Conservation (phyloP, 2,888 invertebrate species). For the Sesia apiformis region DNA sequence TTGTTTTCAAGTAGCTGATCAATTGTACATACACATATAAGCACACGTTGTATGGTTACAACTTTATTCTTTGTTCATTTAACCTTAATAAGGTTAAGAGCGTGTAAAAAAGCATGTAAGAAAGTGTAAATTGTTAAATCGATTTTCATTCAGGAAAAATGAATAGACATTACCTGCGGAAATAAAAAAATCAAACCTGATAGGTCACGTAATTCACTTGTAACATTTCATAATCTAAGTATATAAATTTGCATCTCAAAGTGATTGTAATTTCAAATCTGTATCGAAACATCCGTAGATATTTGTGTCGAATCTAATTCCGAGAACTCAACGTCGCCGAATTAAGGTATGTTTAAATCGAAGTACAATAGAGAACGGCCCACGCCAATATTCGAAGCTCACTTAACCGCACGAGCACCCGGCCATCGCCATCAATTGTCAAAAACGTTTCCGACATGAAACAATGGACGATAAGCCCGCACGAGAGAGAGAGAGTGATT, state of each 20-base stretch:
- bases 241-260: background rate
- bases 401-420: conserved; percentile 16
- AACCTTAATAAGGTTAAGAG: no score
- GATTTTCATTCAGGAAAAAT: no score
- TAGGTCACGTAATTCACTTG: no score
- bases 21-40: no score
- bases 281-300: conserved; percentile 5
- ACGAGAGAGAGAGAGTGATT: conserved; percentile 36
- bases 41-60: no score
- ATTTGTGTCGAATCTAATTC: conserved; percentile 11
- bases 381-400: conserved; percentile 24
- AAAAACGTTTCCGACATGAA: conserved; percentile 39
- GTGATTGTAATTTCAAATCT: background rate
- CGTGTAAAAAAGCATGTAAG: no score
- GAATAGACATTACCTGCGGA: no score
- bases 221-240: no score
- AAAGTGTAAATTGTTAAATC: no score
- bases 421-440: conserved; percentile 40
- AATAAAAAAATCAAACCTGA: no score
- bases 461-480: conserved; percentile 36
- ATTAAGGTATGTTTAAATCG: conserved; percentile 45
- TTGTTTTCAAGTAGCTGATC: no score
- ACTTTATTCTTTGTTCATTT: no score
- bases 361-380: conserved; percentile 51
- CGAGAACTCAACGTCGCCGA: conserved; percentile 45